phyloP scores from a whole-genome alignment of 2,797 vertebrate genomes.

The Neosilurus mollespiculum region DNA sequence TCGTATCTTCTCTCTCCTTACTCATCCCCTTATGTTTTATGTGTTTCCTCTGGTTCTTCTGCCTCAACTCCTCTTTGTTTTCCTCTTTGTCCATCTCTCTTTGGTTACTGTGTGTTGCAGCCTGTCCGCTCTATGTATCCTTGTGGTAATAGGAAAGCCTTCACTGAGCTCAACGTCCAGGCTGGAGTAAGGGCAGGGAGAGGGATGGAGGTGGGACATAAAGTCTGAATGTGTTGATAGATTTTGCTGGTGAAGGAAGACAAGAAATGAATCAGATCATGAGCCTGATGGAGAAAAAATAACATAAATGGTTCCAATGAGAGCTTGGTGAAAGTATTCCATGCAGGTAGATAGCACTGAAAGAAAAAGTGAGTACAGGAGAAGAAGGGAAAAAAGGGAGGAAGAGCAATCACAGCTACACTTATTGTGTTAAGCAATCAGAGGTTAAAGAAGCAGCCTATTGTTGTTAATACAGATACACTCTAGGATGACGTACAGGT shows the following conservation, averaged over 20 bases:
- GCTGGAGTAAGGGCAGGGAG: slow-evolving; percentile 49
- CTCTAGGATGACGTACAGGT: slow-evolving; percentile 13
- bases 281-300: slow-evolving; percentile 18
- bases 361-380: background rate
- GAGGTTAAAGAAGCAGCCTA: background rate
- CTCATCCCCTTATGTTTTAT: slow-evolving; percentile 13
- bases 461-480: background rate
- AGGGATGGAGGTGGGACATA: slow-evolving; percentile 35
- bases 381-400: background rate
- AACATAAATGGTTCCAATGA: slow-evolving; percentile 24
- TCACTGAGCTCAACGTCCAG: slow-evolving; percentile 67
- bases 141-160: slow-evolving; percentile 78
- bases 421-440: background rate
- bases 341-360: background rate
- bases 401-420: background rate
- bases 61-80: slow-evolving; percentile 38
- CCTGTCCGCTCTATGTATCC: slow-evolving; percentile 65
- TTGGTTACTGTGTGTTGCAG: slow-evolving; percentile 54
- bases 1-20: slow-evolving; percentile 3
- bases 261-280: slow-evolving; percentile 10
- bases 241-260: slow-evolving; percentile 37
- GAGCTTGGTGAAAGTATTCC: background rate
- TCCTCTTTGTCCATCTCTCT: background rate
- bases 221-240: slow-evolving; percentile 32
- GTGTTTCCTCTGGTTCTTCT: background rate